Evolutionary conservation across 2,113 vertebrate genomes (phyloP).

Genomic region (Cariama cristata): DNA sequence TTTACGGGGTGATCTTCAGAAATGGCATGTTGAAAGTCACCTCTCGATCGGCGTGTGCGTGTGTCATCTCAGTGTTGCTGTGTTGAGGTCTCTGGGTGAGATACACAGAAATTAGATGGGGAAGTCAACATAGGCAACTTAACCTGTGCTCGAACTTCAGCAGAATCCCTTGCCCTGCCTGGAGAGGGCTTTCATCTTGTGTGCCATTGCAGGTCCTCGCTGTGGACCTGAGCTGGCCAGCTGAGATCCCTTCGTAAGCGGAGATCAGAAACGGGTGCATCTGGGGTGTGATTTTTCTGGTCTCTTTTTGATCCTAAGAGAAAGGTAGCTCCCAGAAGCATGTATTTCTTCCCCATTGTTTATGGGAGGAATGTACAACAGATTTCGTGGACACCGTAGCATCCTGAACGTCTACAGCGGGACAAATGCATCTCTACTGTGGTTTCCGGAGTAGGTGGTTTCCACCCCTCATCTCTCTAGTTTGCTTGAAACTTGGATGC

Average conservation of each 20-base stretch:
- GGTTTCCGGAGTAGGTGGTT: not conserved
- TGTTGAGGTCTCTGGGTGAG: not conserved
- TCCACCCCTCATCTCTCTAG: not conserved
- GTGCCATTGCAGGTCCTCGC: not conserved
- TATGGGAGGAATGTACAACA: not conserved
- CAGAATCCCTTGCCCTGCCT: not conserved
- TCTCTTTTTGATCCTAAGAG: not conserved
- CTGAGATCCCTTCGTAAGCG: not conserved
- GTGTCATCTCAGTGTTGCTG: not conserved
- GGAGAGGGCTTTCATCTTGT: not conserved
- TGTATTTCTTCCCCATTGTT: not conserved
- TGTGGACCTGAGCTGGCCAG: not conserved
- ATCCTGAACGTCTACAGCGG: not conserved
- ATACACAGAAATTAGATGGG: not conserved
- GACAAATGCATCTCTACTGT: not conserved
- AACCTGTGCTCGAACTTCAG: rapidly evolving
- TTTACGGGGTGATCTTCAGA: not conserved
- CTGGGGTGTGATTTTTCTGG: not conserved
- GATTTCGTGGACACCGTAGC: not conserved
- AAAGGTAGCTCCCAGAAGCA: not conserved
- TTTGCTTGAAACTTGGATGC: not conserved
- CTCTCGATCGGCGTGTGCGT: rapidly evolving
- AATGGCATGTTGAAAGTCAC: not conserved
- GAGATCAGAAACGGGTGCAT: not conserved
- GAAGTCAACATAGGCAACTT: not conserved